phyloP scores from a whole-genome alignment of 2,797 vertebrate species.

The Mus spretus region DNA sequence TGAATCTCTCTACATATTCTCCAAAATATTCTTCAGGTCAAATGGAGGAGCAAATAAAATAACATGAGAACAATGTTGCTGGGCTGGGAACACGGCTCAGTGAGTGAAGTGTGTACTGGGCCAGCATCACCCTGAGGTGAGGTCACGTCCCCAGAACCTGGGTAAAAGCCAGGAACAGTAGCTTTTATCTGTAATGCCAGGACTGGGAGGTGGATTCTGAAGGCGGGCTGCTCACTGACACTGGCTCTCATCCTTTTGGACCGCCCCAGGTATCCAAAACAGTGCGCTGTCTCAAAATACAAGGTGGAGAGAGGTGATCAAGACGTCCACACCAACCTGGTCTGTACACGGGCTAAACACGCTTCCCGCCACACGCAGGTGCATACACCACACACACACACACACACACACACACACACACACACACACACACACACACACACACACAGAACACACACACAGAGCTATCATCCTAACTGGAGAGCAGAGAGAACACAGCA shows the following conservation, averaged over 20 bases:
- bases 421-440: background rate
- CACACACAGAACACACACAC: no score
- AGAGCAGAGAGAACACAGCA: background rate
- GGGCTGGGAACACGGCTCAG: no score
- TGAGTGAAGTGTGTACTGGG: background rate
- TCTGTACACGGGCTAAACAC: no score
- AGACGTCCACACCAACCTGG: background rate
- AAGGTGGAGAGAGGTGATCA: background rate
- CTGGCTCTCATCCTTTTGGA: background rate
- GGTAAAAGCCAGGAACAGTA: background rate
- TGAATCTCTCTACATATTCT: background rate
- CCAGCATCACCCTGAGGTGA: background rate
- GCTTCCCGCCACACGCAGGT: no score
- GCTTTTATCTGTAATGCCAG: background rate
- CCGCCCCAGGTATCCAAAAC: rapidly evolving
- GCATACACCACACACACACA: background rate
- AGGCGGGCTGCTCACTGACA: background rate
- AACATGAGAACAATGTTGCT: background rate
- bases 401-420: no score
- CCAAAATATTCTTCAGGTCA: background rate
- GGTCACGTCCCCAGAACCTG: background rate
- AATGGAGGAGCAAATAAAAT: background rate
- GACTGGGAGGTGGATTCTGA: background rate
- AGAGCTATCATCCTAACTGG: background rate
- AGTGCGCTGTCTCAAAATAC: background rate